Conservation (phyloP, 2,797 vertebrate genomes). For the Premnoplex brunnescens region DNA sequence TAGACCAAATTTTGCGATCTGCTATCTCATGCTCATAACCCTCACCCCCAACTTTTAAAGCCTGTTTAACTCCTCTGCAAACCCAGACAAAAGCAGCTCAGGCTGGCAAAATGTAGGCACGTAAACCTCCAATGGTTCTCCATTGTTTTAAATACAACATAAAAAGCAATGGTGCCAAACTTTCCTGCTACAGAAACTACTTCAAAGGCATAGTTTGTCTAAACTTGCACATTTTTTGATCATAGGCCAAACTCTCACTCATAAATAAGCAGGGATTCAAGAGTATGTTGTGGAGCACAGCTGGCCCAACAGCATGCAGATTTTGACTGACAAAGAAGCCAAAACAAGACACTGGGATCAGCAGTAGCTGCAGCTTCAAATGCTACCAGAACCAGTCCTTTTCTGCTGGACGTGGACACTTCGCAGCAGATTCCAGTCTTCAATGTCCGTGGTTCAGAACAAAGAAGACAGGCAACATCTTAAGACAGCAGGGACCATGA, state of each 20-base stretch:
- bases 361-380: neutral
- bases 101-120: slow-evolving; percentile 43
- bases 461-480: neutral
- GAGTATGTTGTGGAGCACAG: neutral
- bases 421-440: neutral
- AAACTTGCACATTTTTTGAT: neutral
- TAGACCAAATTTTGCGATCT: slow-evolving; percentile 19
- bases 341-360: neutral
- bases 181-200: neutral
- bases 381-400: neutral
- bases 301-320: neutral
- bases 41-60: neutral
- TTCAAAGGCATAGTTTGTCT: neutral
- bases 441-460: neutral
- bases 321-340: neutral
- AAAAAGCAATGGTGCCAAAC: neutral
- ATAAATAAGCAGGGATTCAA: neutral
- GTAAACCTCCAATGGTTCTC: neutral
- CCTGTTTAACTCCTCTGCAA: neutral
- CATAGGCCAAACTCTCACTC: neutral
- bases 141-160: neutral
- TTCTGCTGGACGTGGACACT: neutral
- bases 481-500: neutral
- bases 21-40: slow-evolving; percentile 11
- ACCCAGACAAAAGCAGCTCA: slow-evolving; percentile 4